A percentile compares a stretch with the other conserved stretches of the same genome.
Conservation (phyloP, 2,888 invertebrate genomes). For the Cyaniris semiargus region DNA sequence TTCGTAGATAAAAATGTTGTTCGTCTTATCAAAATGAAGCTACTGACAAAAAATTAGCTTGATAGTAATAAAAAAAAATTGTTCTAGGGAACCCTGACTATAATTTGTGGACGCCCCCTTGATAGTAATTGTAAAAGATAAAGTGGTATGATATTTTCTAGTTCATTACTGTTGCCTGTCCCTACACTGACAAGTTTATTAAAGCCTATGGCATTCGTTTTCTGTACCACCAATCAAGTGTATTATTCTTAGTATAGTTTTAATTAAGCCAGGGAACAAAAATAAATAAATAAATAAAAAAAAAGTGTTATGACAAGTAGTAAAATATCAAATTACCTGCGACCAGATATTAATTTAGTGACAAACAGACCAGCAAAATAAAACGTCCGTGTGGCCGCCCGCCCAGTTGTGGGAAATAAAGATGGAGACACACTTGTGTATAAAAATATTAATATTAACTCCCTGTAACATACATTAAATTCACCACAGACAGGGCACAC, state of each 20-base stretch:
- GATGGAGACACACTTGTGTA: not conserved
- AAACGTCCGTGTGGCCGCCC: conserved; percentile 45
- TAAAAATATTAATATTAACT: not conserved
- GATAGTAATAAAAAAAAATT: no score
- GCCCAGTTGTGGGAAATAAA: conserved; percentile 35
- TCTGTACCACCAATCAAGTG: not conserved
- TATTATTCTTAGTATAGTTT: not conserved
- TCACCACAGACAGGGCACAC: no score
- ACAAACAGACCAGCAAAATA: conserved; percentile 36
- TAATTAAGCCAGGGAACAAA: not conserved
- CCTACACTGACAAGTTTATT: conserved; percentile 4
- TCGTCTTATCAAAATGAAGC: no score
- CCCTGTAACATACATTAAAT: not conserved
- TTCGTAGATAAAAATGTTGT: no score
- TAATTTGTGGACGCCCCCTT: not conserved
- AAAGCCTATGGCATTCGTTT: not conserved
- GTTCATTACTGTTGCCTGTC: not conserved
- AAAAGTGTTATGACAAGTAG: not conserved
- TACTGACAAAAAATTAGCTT: no score
- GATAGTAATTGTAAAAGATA: not conserved
- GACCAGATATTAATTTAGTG: conserved; percentile 22
- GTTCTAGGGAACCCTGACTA: no score
- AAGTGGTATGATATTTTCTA: not conserved
- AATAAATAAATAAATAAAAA: no score
- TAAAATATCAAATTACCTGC: conserved; percentile 35